These are phyloP conservation scores for Lasaia peninsularis DNA, from an alignment of 1,140 invertebrate genomes.

Conservation along the genomic window DNA sequence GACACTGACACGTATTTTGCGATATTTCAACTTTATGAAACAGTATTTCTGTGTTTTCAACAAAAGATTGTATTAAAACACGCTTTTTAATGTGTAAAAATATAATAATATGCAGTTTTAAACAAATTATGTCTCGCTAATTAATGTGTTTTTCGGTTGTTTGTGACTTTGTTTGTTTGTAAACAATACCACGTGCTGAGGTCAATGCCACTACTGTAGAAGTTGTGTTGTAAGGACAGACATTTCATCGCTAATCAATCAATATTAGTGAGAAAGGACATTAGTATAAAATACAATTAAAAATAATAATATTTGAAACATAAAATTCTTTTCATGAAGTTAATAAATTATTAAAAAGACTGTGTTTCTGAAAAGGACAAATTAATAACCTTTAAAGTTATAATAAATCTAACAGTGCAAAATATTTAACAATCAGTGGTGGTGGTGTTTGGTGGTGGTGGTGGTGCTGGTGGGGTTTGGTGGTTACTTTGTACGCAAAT, in stretches of 20 bases:
- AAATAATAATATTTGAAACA: too few relatives aligned
- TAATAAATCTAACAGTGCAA: too few relatives aligned
- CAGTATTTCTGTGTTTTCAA: neutral
- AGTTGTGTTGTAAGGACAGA: neutral
- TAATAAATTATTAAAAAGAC: too few relatives aligned
- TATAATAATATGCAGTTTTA: neutral
- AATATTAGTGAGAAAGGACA: neutral
- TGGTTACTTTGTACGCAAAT: too few relatives aligned
- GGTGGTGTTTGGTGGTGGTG: too few relatives aligned
- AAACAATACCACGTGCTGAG: slow-evolving; percentile 35
- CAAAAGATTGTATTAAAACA: neutral
- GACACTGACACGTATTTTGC: neutral
- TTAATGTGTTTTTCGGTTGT: slow-evolving; percentile 12
- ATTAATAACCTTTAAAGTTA: too few relatives aligned
- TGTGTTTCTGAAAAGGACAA: too few relatives aligned
- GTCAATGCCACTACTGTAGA: slow-evolving; percentile 25
- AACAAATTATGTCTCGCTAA: too few relatives aligned
- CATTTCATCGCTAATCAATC: neutral
- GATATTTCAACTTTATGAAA: neutral
- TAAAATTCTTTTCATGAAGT: too few relatives aligned
- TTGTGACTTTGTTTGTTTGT: slow-evolving; percentile 40
- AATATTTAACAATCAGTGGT: neutral
- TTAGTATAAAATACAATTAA: too few relatives aligned
- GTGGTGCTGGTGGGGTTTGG: too few relatives aligned
- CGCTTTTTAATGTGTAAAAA: neutral